These are phyloP conservation scores for Bradynema listronoti DNA, from an alignment of 1,140 invertebrate species.

Conservation along the genomic window DNA sequence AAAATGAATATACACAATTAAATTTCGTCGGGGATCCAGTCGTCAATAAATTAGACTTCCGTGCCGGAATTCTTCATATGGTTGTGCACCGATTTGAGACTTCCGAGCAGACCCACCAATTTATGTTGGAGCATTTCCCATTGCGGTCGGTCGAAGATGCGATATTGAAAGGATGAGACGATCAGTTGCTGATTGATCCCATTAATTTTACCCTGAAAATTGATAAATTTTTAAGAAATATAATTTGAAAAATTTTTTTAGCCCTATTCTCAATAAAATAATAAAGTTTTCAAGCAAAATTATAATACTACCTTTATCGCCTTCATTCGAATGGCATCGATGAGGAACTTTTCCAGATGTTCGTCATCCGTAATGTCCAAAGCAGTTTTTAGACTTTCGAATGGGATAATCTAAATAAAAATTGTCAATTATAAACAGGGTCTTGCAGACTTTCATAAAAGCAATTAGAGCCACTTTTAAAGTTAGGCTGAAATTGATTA, in stretches of 20 bases:
- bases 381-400: constrained; percentile 16
- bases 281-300: too few species aligned
- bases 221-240: too few species aligned
- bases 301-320: constrained; percentile 51
- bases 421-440: not conserved
- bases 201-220: constrained; percentile 55
- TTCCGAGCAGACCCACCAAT: constrained; percentile 29
- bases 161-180: constrained; percentile 46
- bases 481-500: not conserved
- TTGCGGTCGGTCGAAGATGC: constrained; percentile 46
- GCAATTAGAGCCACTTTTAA: not conserved
- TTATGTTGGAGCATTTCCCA: constrained; percentile 48
- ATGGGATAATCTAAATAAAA: not conserved
- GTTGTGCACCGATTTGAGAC: constrained; percentile 35
- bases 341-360: constrained; percentile 51
- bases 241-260: too few species aligned
- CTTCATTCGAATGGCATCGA: constrained; percentile 54
- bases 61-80: constrained; percentile 28
- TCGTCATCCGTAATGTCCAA: constrained; percentile 47
- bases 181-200: constrained; percentile 39
- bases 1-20: too few species aligned
- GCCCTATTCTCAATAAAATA: too few species aligned
- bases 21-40: too few species aligned
- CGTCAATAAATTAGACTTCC: too few species aligned
- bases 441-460: not conserved